Evolutionary conservation across 2,888 invertebrate species (phyloP).

Genomic region (Apodemia zela): DNA sequence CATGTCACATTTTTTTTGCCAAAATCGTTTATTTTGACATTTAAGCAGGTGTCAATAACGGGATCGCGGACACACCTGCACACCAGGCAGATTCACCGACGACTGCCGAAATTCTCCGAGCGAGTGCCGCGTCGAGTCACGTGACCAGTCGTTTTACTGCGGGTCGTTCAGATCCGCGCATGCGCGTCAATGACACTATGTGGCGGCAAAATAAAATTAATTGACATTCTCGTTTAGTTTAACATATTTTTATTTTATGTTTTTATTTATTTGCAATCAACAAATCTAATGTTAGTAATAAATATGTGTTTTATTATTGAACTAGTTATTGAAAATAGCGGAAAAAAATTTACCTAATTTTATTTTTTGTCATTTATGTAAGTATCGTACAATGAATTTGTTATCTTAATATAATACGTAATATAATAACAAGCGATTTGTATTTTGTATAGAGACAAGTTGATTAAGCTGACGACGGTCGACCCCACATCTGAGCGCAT

Average conservation of each 20-base stretch:
- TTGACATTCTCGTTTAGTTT: background rate
- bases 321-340: background rate
- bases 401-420: conserved; percentile 30
- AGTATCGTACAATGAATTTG: background rate
- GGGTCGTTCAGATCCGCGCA: conserved; percentile 74
- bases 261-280: background rate
- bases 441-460: conserved; percentile 37
- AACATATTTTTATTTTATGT: background rate
- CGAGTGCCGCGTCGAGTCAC: conserved; percentile 79
- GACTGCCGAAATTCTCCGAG: conserved; percentile 74
- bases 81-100: conserved; percentile 57
- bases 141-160: conserved; percentile 81
- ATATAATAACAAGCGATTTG: conserved; percentile 4
- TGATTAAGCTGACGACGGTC: conserved; percentile 44
- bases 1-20: conserved; percentile 65
- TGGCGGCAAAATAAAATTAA: conserved; percentile 64
- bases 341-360: too few species aligned
- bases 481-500: conserved; percentile 55
- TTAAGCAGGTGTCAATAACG: conserved; percentile 51
- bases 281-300: background rate
- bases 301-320: background rate
- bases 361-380: background rate
- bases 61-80: conserved; percentile 50
- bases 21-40: conserved; percentile 70
- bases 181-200: conserved; percentile 53